These are phyloP conservation scores for Mormyrus hasselquistii DNA, from an alignment of 2,797 vertebrate species.

Conservation along the genomic window DNA sequence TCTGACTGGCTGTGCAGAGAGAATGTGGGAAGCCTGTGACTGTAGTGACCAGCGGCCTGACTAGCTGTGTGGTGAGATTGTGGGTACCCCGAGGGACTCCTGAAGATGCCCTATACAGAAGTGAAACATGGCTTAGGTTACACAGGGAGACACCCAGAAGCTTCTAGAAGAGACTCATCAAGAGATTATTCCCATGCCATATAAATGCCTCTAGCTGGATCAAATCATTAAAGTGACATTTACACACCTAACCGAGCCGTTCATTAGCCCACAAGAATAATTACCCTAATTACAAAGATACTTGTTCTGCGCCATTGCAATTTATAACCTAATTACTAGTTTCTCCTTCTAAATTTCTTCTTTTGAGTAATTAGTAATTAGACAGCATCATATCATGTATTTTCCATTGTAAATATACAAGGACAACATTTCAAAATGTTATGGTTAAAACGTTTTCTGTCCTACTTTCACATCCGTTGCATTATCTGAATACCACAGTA, in stretches of 20 bases:
- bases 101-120: background rate
- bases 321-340: slow-evolving; percentile 5
- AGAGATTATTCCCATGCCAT: background rate
- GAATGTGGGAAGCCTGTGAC: background rate
- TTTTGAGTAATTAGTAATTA: background rate
- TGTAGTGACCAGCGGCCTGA: background rate
- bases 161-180: background rate
- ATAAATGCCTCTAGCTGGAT: background rate
- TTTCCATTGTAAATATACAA: background rate
- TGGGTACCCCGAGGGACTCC: background rate
- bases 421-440: background rate
- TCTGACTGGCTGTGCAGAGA: background rate
- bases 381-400: background rate
- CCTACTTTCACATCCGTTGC: background rate
- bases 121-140: background rate
- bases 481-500: background rate
- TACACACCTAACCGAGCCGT: background rate
- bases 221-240: slow-evolving; percentile 13
- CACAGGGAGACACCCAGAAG: background rate
- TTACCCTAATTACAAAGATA: background rate
- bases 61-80: background rate
- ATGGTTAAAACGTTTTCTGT: background rate
- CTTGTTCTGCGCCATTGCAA: background rate
- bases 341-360: background rate
- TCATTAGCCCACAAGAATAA: slow-evolving; percentile 1